These are phyloP conservation scores for Amblyopsis rosae DNA, from an alignment of 2,113 vertebrate genomes.

Conservation along the genomic window DNA sequence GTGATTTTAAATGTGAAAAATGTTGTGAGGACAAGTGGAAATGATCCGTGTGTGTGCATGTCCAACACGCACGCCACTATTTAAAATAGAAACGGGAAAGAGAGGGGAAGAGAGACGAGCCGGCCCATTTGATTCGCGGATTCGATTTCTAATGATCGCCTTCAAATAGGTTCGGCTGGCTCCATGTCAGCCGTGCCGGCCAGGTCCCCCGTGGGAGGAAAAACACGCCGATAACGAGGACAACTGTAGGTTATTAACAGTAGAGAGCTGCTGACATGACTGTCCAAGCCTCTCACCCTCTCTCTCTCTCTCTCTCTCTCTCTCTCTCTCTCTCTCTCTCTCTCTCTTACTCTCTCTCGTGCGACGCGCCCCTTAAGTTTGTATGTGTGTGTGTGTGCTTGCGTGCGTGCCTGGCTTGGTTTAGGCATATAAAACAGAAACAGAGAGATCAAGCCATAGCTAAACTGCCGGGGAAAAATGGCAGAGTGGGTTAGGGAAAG, in stretches of 20 bases:
- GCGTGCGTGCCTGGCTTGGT: constrained; percentile 23
- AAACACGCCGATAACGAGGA: constrained; percentile 26
- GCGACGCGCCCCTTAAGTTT: neutral
- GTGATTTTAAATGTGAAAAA: constrained; percentile 14
- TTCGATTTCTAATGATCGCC: constrained; percentile 8
- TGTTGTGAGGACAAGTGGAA: too few species aligned
- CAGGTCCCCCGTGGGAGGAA: constrained; percentile 17
- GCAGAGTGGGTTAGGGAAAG: constrained; percentile 37
- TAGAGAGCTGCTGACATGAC: constrained; percentile 24
- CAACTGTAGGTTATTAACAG: constrained; percentile 33
- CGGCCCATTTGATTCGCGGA: constrained; percentile 7
- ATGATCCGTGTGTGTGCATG: neutral
- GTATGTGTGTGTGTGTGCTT: constrained; percentile 4
- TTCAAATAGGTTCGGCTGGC: constrained; percentile 12
- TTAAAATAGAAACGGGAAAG: too few species aligned
- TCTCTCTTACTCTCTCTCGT: neutral
- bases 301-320: neutral
- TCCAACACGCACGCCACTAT: neutral
- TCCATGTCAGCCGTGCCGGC: constrained; percentile 3
- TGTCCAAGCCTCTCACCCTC: neutral
- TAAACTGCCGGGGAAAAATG: neutral
- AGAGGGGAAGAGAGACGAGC: neutral
- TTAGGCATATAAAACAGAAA: neutral
- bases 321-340: neutral
- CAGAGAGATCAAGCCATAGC: neutral